These are phyloP conservation scores for Agrilus cyanescens DNA, from an alignment of 2,888 invertebrate species.

Conservation along the genomic window DNA sequence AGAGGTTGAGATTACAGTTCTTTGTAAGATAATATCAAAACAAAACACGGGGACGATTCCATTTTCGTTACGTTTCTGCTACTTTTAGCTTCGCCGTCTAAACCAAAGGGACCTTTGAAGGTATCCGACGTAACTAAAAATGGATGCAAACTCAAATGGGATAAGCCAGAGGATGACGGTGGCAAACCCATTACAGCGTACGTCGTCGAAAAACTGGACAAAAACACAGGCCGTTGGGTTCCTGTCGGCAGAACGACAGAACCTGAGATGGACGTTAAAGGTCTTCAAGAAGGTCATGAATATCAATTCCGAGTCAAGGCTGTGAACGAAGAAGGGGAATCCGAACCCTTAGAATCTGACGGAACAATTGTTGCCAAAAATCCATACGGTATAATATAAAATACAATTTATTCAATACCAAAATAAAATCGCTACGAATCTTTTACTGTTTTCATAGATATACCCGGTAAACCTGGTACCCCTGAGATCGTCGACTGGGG, in stretches of 20 bases:
- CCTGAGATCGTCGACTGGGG: slow-evolving; percentile 85
- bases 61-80: background rate
- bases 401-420: background rate
- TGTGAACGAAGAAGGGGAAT: slow-evolving; percentile 89
- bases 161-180: slow-evolving; percentile 89
- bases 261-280: slow-evolving; percentile 78
- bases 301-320: slow-evolving; percentile 91
- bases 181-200: slow-evolving; percentile 90
- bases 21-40: slow-evolving; percentile 38
- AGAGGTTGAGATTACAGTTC: slow-evolving; percentile 86
- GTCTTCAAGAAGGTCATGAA: slow-evolving; percentile 82
- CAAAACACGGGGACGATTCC: background rate
- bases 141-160: slow-evolving; percentile 84
- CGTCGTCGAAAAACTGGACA: slow-evolving; percentile 87
- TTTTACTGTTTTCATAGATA: slow-evolving; percentile 39
- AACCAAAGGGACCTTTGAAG: slow-evolving; percentile 81
- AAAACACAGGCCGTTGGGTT: slow-evolving; percentile 83
- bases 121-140: slow-evolving; percentile 81
- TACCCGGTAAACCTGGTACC: slow-evolving; percentile 75
- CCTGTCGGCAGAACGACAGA: slow-evolving; percentile 82
- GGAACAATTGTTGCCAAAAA: slow-evolving; percentile 85
- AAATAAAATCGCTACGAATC: background rate
- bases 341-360: slow-evolving; percentile 89
- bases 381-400: slow-evolving; percentile 62
- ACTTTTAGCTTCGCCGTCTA: slow-evolving; percentile 58